These are phyloP conservation scores for Syngnathus floridae DNA, from an alignment of 2,113 vertebrate genomes.

Conservation along the genomic window DNA sequence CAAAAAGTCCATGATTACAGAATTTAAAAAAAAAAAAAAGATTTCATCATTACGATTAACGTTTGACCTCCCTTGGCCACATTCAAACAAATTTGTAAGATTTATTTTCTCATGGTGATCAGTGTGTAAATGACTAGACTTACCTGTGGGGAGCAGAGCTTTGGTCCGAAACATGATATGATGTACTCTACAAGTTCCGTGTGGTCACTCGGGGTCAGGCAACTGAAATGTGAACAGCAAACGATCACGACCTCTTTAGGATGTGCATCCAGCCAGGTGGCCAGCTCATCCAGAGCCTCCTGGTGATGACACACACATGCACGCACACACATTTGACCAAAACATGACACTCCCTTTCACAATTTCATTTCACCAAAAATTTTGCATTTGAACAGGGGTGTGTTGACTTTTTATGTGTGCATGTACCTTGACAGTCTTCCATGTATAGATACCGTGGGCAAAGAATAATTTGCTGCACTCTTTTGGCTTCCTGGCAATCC, in stretches of 20 bases:
- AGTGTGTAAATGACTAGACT: background rate
- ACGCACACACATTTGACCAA: too few species aligned
- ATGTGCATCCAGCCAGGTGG: slow-evolving; percentile 62
- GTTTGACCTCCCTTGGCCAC: too few species aligned
- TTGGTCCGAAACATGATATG: slow-evolving; percentile 51
- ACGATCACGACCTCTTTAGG: slow-evolving; percentile 66
- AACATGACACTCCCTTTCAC: too few species aligned
- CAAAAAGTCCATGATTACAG: background rate
- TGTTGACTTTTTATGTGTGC: background rate
- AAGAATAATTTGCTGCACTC: slow-evolving; percentile 72
- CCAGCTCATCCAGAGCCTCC: slow-evolving; percentile 63
- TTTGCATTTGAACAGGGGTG: too few species aligned
- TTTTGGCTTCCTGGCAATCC: slow-evolving; percentile 73
- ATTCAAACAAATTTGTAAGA: too few species aligned
- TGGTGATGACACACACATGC: slow-evolving; percentile 17
- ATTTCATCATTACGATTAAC: too few species aligned
- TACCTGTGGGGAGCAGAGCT: slow-evolving; percentile 60
- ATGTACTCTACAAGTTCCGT: slow-evolving; percentile 54
- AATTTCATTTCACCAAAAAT: too few species aligned
- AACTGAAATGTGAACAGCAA: slow-evolving; percentile 62
- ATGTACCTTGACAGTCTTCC: slow-evolving; percentile 76
- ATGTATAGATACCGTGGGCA: slow-evolving; percentile 81
- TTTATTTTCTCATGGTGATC: too few species aligned
- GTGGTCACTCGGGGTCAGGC: slow-evolving; percentile 53
- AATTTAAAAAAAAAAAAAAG: background rate